Evolutionary conservation across 2,797 vertebrate species (phyloP).

Genomic region (Gobionotothen gibberifrons): DNA sequence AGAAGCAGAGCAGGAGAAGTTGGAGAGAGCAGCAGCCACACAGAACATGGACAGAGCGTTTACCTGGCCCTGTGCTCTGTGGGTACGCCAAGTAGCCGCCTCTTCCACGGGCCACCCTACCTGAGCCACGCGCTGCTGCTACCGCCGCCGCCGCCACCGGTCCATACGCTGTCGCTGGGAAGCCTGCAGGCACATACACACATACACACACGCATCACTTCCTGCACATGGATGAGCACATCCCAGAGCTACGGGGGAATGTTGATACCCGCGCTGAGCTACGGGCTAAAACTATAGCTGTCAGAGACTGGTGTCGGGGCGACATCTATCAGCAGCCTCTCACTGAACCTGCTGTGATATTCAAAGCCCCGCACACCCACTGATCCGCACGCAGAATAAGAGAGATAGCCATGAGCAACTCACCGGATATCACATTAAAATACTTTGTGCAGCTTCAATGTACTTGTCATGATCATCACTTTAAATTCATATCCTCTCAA

Average conservation of each 20-base stretch:
- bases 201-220: slow-evolving; percentile 72
- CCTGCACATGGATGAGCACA: slow-evolving; percentile 69
- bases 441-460: neutral
- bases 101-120: slow-evolving; percentile 95
- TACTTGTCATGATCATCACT: neutral
- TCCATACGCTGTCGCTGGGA: slow-evolving; percentile 95
- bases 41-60: slow-evolving; percentile 94
- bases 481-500: neutral
- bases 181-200: slow-evolving; percentile 88
- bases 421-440: slow-evolving; percentile 21
- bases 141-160: slow-evolving; percentile 95
- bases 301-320: slow-evolving; percentile 69
- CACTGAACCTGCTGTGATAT: slow-evolving; percentile 64
- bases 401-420: slow-evolving; percentile 46
- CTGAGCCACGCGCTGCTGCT: slow-evolving; percentile 98
- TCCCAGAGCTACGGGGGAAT: slow-evolving; percentile 69
- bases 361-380: slow-evolving; percentile 63
- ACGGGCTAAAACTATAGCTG: slow-evolving; percentile 71
- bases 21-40: slow-evolving; percentile 93
- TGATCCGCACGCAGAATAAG: slow-evolving; percentile 45
- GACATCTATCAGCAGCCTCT: slow-evolving; percentile 71
- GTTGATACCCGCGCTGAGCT: slow-evolving; percentile 67
- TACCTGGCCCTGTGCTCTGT: slow-evolving; percentile 95
- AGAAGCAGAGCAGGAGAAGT: slow-evolving; percentile 82
- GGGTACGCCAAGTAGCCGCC: slow-evolving; percentile 90